Conservation (phyloP, 1,140 invertebrate genomes). For the Meteorus sp. region DNA sequence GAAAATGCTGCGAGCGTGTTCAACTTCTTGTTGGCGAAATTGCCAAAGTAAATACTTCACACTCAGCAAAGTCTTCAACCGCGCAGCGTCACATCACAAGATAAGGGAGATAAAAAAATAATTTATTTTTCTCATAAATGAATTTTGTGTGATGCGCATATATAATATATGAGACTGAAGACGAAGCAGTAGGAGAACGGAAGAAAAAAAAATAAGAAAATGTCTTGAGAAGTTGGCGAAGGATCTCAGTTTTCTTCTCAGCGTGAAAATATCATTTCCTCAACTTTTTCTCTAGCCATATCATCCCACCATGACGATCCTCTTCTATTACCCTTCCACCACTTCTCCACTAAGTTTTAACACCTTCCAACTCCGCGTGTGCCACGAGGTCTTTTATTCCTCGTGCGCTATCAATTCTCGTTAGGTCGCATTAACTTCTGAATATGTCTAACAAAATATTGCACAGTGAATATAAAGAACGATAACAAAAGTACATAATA, state of each 20-base stretch:
- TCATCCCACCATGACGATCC: not conserved
- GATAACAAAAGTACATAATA: not conserved
- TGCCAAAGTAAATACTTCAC: no score
- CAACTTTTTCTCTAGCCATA: conserved; percentile 1
- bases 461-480: not conserved
- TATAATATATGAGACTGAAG: no score
- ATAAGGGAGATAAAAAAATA: not conserved
- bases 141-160: no score
- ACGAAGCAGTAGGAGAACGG: not conserved
- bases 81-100: no score
- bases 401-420: conserved; percentile 1
- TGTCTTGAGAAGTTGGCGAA: not conserved
- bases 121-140: not conserved
- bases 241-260: not conserved
- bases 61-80: no score
- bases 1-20: not conserved
- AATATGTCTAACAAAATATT: not conserved
- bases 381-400: no score
- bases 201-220: not conserved
- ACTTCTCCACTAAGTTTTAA: not conserved
- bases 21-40: no score
- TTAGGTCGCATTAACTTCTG: not conserved
- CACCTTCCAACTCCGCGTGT: no score
- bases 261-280: not conserved
- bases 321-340: not conserved